Evolutionary conservation across 1,140 invertebrate genomes (phyloP).

Genomic region (Diorhabda carinulata): DNA sequence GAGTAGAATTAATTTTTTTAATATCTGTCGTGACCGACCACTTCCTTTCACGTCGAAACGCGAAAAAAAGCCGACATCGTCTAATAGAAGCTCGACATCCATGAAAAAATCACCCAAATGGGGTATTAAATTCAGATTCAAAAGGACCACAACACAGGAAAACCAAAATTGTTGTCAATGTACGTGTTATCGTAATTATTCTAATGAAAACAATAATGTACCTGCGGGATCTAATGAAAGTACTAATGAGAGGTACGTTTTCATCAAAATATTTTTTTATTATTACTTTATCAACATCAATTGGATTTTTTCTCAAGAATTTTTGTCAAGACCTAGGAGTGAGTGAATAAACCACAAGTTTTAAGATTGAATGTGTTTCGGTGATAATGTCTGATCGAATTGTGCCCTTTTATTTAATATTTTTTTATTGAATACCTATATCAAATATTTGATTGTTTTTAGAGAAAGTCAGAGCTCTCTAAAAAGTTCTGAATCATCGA

Average conservation of each 20-base stretch:
- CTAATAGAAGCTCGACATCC: slow-evolving; percentile 15
- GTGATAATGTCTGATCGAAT: no score
- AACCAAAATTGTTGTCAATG: slow-evolving; percentile 57
- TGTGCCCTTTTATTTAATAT: no score
- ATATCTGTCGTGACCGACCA: slow-evolving; percentile 32
- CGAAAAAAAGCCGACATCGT: slow-evolving; percentile 29
- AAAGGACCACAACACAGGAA: slow-evolving; percentile 50
- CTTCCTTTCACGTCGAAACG: slow-evolving; percentile 38
- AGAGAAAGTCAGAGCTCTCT: no score
- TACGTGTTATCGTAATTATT: slow-evolving; percentile 57
- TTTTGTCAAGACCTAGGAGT: no score
- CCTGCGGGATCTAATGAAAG: slow-evolving; percentile 23
- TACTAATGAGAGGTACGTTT: slow-evolving; percentile 9
- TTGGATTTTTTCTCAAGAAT: no score
- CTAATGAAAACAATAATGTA: slow-evolving; percentile 33
- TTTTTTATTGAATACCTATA: no score
- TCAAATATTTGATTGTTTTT: no score
- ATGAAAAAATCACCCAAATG: slow-evolving; percentile 58
- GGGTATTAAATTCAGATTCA: slow-evolving; percentile 57
- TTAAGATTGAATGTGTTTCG: no score
- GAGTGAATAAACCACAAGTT: no score
- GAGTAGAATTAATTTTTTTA: slow-evolving; percentile 39
- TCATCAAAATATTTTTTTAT: no score
- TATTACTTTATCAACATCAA: no score
- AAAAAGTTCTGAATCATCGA: background rate